Conservation (phyloP, 2,888 invertebrate genomes). For the Zonitis immaculata region DNA sequence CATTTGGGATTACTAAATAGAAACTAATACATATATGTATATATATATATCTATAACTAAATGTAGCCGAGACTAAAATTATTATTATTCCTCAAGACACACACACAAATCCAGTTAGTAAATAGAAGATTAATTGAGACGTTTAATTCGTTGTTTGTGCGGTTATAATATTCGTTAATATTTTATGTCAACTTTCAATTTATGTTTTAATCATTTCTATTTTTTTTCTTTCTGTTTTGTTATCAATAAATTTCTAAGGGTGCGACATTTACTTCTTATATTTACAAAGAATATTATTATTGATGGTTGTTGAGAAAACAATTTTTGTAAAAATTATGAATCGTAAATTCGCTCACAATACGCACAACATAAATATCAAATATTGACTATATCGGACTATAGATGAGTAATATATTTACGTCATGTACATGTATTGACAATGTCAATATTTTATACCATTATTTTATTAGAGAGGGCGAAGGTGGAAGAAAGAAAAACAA, state of each 20-base stretch:
- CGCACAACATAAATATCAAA: background rate
- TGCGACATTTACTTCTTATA: constrained; percentile 14
- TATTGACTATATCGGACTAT: background rate
- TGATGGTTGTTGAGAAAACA: constrained; percentile 19
- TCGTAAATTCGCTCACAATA: constrained; percentile 22
- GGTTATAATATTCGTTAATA: too few relatives aligned
- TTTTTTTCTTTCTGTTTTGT: too few relatives aligned
- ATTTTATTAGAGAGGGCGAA: too few relatives aligned
- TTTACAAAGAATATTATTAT: constrained; percentile 14
- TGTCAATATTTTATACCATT: too few relatives aligned
- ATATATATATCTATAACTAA: constrained; percentile 7
- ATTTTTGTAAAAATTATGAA: constrained; percentile 30
- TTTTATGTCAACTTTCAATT: too few relatives aligned
- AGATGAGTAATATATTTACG: background rate
- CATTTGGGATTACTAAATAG: constrained; percentile 20
- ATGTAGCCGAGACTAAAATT: too few relatives aligned
- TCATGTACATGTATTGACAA: too few relatives aligned
- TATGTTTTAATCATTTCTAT: too few relatives aligned
- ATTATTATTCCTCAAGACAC: too few relatives aligned
- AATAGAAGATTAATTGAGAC: too few relatives aligned
- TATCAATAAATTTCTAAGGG: constrained; percentile 9
- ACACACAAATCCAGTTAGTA: too few relatives aligned
- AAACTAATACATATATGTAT: constrained; percentile 14
- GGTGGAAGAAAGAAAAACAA: too few relatives aligned
- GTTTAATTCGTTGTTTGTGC: constrained; percentile 2